A percentile compares a stretch with the other conserved stretches of the same genome.
phyloP scores from a whole-genome alignment of 2,113 vertebrate genomes.

The Pteruthius melanotis region DNA sequence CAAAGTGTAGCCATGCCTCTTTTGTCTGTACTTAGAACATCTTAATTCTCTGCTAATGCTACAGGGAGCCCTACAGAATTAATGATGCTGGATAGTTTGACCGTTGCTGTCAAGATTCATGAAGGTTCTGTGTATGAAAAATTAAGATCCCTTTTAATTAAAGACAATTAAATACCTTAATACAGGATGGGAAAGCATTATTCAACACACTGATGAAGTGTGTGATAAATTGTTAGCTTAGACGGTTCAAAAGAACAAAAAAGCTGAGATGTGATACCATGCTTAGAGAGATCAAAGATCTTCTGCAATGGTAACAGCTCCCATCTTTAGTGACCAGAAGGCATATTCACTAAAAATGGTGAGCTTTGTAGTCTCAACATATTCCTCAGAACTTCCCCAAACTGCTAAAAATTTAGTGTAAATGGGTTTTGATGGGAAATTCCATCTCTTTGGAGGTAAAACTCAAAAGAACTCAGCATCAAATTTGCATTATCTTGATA shows the following conservation, averaged over 20 bases:
- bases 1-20: not conserved
- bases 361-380: not conserved
- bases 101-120: not conserved
- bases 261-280: not conserved
- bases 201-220: not conserved
- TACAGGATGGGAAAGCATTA: not conserved
- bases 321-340: not conserved
- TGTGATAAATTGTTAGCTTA: not conserved
- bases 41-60: not conserved
- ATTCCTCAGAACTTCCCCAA: not conserved
- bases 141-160: not conserved
- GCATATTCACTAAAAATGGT: not conserved
- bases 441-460: not conserved
- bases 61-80: not conserved
- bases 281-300: not conserved
- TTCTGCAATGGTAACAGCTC: not conserved
- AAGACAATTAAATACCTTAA: not conserved
- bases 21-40: not conserved
- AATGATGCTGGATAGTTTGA: not conserved
- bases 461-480: not conserved
- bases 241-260: not conserved
- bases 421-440: not conserved
- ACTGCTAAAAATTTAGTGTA: not conserved
- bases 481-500: not conserved
- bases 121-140: not conserved